These are phyloP conservation scores for Polydrusus cervinus DNA, from an alignment of 2,888 invertebrate species.

Conservation along the genomic window DNA sequence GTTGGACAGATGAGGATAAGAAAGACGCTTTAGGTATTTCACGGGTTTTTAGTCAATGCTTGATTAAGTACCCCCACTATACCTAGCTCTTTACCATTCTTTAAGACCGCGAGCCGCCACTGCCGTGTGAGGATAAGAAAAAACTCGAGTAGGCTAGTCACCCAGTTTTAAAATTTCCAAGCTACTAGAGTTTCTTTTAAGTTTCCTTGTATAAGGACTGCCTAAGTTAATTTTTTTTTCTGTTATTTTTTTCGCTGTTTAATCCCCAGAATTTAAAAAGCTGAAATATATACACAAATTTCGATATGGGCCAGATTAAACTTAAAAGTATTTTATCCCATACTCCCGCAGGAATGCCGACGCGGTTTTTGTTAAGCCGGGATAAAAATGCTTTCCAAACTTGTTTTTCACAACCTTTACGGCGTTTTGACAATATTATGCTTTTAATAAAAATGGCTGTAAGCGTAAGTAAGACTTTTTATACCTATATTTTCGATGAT, in stretches of 20 bases:
- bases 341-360: neutral
- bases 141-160: too few species aligned
- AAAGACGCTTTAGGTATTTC: too few species aligned
- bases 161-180: too few species aligned
- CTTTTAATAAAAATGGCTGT: slow-evolving; percentile 5
- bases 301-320: neutral
- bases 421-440: neutral
- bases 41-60: too few species aligned
- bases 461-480: neutral
- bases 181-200: too few species aligned
- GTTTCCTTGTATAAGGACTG: too few species aligned
- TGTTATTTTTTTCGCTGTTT: neutral
- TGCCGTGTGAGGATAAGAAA: too few species aligned
- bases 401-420: neutral
- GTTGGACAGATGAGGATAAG: too few species aligned
- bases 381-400: slow-evolving; percentile 3
- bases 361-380: neutral
- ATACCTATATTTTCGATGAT: slow-evolving; percentile 11
- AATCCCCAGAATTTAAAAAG: neutral
- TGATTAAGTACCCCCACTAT: too few species aligned
- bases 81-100: too few species aligned
- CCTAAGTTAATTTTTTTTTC: too few species aligned
- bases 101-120: too few species aligned
- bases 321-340: neutral
- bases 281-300: neutral